Conservation (phyloP, 64 coral and sea anemone species). For the Montipora cactus region DNA sequence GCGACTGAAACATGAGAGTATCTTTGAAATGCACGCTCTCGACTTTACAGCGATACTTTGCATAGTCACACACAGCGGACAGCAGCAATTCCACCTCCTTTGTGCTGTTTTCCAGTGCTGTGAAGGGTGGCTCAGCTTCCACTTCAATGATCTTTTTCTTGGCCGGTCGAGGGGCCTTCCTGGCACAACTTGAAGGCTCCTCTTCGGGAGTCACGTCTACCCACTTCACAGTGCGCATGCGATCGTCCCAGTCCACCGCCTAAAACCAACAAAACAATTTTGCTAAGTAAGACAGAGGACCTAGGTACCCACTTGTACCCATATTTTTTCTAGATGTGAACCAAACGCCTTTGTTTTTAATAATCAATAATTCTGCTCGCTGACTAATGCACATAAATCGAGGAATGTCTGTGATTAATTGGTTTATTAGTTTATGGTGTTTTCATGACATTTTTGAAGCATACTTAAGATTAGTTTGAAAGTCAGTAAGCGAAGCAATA, state of each 20-base stretch:
- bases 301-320: neutral
- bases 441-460: too few species aligned
- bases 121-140: constrained; percentile 87
- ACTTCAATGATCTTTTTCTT: constrained; percentile 95
- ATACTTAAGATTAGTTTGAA: too few species aligned
- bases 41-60: constrained; percentile 80
- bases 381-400: too few species aligned
- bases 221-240: constrained; percentile 96
- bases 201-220: constrained; percentile 73
- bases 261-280: neutral
- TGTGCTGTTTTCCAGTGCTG: constrained; percentile 74
- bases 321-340: too few species aligned
- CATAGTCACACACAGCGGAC: constrained; percentile 85
- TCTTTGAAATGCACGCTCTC: constrained; percentile 92
- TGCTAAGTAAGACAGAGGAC: neutral
- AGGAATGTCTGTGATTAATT: too few species aligned
- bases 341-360: too few species aligned
- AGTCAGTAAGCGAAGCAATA: too few species aligned
- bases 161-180: constrained; percentile 60
- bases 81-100: constrained; percentile 81
- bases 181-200: constrained; percentile 39
- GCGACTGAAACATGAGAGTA: constrained; percentile 97
- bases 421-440: too few species aligned
- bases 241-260: constrained; percentile 97
- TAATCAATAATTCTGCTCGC: too few species aligned